Evolutionary conservation across 2,113 vertebrate genomes (phyloP).

Genomic region (Rutilus rutilus): DNA sequence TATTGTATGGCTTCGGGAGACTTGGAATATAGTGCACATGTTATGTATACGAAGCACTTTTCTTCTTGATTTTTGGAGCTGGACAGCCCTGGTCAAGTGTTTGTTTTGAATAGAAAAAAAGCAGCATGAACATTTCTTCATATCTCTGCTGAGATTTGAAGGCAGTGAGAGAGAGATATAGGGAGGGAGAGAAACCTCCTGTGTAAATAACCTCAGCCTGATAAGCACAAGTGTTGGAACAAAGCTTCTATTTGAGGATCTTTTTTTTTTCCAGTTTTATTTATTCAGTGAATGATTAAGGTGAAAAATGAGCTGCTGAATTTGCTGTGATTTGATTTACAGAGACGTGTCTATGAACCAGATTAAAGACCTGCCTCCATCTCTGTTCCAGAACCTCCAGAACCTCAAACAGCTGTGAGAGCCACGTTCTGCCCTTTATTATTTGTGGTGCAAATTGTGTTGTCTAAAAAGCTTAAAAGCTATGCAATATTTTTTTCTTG

Average conservation of each 20-base stretch:
- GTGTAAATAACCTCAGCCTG: neutral
- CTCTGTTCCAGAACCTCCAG: slow-evolving; percentile 60
- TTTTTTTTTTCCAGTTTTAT: neutral
- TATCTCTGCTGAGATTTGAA: neutral
- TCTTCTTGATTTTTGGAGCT: neutral
- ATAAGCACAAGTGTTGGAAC: slow-evolving; percentile 2
- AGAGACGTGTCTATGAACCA: slow-evolving; percentile 72
- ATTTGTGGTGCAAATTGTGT: neutral
- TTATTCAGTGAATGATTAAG: neutral
- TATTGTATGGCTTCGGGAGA: too few species aligned
- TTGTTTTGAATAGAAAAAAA: neutral
- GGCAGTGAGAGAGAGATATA: neutral
- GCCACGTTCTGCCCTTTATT: neutral
- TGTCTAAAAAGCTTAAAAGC: neutral
- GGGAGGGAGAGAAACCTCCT: neutral
- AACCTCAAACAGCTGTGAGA: slow-evolving; percentile 73
- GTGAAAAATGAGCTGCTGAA: neutral
- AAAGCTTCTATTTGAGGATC: neutral
- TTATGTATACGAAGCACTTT: neutral
- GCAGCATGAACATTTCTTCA: neutral
- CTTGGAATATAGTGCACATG: neutral
- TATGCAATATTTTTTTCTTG: neutral
- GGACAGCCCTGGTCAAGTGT: neutral
- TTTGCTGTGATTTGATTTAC: slow-evolving; percentile 14
- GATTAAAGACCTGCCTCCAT: slow-evolving; percentile 62